Percentiles rank a stretch among this genome's conserved stretches.
Evolutionary conservation across 2,888 invertebrate genomes (phyloP).

Genomic region (Taphrorychus bicolor): DNA sequence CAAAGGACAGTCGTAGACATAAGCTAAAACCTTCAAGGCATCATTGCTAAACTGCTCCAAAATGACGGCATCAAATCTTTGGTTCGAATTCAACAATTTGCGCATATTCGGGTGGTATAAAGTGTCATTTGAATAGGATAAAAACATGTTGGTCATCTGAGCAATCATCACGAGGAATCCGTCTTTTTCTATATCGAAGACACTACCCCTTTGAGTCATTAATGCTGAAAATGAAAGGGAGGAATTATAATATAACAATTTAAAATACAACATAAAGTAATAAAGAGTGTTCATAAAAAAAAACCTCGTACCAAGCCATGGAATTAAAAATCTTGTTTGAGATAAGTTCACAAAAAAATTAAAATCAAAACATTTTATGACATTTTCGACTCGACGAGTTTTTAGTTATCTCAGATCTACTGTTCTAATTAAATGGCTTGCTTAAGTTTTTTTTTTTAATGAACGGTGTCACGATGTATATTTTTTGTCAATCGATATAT

Average conservation of each 20-base stretch:
- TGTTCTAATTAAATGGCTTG: no score
- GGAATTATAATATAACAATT: background rate
- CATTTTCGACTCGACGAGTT: no score
- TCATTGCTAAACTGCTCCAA: constrained; percentile 63
- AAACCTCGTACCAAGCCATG: no score
- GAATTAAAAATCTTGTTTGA: no score
- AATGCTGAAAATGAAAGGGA: constrained; percentile 8
- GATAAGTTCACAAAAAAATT: no score
- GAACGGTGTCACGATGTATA: no score
- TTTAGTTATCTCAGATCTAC: no score
- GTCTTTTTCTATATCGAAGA: constrained; percentile 6
- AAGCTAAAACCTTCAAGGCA: constrained; percentile 58
- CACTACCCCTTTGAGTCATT: background rate
- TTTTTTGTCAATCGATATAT: no score
- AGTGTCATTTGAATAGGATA: background rate
- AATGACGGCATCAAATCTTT: constrained; percentile 58
- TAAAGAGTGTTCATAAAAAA: no score
- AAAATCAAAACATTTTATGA: no score
- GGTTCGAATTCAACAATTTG: constrained; percentile 50
- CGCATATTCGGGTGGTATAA: constrained; percentile 26
- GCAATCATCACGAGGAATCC: background rate
- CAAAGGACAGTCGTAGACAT: constrained; percentile 55
- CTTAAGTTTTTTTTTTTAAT: no score
- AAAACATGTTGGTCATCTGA: background rate
- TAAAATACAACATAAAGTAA: background rate